phyloP scores from a whole-genome alignment of 2,888 invertebrate species.

The Pheosia tremula region DNA sequence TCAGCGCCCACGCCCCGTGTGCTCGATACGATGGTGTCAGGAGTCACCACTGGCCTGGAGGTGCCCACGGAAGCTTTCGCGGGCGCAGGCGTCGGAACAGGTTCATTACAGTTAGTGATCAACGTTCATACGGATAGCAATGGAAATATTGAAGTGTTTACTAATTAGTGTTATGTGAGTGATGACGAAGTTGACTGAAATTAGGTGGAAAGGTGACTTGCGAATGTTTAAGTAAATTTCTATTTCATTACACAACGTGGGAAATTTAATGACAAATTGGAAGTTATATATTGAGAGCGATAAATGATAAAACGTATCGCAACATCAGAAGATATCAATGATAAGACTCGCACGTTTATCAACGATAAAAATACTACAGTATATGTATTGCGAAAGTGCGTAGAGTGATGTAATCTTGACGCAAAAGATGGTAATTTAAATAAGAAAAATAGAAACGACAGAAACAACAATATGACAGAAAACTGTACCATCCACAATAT shows the following conservation, averaged over 20 bases:
- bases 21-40: slow-evolving; percentile 55
- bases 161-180: slow-evolving; percentile 46
- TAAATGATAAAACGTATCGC: slow-evolving; percentile 5
- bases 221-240: background rate
- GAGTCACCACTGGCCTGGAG: slow-evolving; percentile 71
- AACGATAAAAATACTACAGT: slow-evolving; percentile 3
- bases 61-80: slow-evolving; percentile 66
- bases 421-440: slow-evolving; percentile 1
- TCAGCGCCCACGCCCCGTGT: slow-evolving; percentile 57
- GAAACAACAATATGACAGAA: background rate
- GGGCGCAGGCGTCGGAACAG: slow-evolving; percentile 59
- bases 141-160: slow-evolving; percentile 74
- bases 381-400: too few relatives aligned
- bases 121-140: slow-evolving; percentile 74
- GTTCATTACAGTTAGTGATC: slow-evolving; percentile 71
- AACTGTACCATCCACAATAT: background rate
- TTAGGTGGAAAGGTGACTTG: background rate
- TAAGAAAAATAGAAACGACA: background rate
- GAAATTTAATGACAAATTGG: background rate
- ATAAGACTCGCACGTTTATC: background rate
- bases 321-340: slow-evolving; percentile 1
- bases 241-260: background rate
- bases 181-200: background rate
- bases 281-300: background rate
- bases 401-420: background rate